Base-by-base conservation (phyloP, 2,797 vertebrate genomes). In the Gadopsis bispinosus region DNA sequence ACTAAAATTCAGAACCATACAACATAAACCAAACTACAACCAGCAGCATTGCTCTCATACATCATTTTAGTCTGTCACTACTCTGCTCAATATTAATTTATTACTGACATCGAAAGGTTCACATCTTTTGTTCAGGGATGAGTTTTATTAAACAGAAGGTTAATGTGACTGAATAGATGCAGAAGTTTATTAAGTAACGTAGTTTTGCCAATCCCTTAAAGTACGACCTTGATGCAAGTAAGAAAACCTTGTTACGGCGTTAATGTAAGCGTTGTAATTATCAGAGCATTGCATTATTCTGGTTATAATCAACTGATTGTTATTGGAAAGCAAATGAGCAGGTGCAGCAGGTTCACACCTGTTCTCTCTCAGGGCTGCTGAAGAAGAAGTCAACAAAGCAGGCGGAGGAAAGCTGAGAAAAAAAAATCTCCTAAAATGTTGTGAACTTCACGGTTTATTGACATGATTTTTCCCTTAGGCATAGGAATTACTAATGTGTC, bases 231-330 rank as follows among this genome's bases (percentile, higher is more conserved):
- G 35, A 41, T 12, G 35, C 31, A 53, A 19, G 12, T 16, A 13
- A 39, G n/a, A 53, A 68, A 75, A 69, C 22, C 66, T 47, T 20
- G 51, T 75, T 60, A 59, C 37, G n/a, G n/a, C 12, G 5, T 73
- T 60, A 63, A 20, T 73, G 17, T 50, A 47, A 58, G 31, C 17
- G n/a, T 7, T 63, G 43, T 65, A 63, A 73, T 69, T 56, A 55
- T 43, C 43, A 39, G 16, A 60, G n/a, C 9, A 20, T 17, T 17
- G 10, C 55, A 17, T 83, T 43, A 61, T 6, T 67, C 7, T 60
- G 73, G 39, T 73, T 75, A 39, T 60, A 67, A 84, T 77, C 35
- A 35, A 31, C 63, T 50, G 68, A 82, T 80, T 86, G 79, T 7
- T 58, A 62, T 20, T 72, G 65, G 29, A 67, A 6, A 75, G 9